phyloP scores from a whole-genome alignment of 2,113 vertebrate genomes.

The Thunnus thynnus region DNA sequence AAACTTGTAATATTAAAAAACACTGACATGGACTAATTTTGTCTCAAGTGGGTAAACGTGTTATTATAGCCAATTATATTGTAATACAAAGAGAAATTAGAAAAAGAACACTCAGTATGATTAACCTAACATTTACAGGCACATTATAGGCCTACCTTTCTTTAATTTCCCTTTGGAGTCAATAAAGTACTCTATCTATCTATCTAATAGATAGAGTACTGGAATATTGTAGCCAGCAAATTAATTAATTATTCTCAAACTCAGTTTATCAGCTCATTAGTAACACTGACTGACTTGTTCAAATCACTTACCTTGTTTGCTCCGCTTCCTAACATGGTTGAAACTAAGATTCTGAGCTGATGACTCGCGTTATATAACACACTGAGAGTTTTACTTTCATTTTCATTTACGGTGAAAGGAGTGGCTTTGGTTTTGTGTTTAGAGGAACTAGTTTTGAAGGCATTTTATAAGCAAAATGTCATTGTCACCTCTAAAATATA shows the following conservation, averaged over 20 bases:
- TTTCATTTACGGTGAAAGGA: no score
- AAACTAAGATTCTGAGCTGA: not conserved
- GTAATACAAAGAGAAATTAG: not conserved
- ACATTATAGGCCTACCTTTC: no score
- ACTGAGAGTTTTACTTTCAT: not conserved
- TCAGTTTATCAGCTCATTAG: no score
- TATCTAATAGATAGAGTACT: no score
- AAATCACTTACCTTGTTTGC: constrained; percentile 9
- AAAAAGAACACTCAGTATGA: not conserved
- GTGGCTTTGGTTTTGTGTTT: no score
- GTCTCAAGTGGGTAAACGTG: no score
- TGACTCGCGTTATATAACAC: not conserved
- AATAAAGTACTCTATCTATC: no score
- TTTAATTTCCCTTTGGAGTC: no score
- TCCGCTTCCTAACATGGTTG: not conserved
- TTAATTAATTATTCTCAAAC: not conserved
- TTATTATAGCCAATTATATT: not conserved
- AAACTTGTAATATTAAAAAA: no score
- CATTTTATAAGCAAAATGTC: no score
- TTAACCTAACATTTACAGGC: not conserved
- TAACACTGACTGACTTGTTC: not conserved
- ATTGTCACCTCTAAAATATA: no score
- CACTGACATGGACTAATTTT: not conserved
- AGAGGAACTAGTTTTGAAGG: no score
- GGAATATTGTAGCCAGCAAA: not conserved